Percentiles rank a stretch among this genome's conserved stretches.
Conservation (phyloP, 2,888 invertebrate species). For the Falcaria lacertinaria region DNA sequence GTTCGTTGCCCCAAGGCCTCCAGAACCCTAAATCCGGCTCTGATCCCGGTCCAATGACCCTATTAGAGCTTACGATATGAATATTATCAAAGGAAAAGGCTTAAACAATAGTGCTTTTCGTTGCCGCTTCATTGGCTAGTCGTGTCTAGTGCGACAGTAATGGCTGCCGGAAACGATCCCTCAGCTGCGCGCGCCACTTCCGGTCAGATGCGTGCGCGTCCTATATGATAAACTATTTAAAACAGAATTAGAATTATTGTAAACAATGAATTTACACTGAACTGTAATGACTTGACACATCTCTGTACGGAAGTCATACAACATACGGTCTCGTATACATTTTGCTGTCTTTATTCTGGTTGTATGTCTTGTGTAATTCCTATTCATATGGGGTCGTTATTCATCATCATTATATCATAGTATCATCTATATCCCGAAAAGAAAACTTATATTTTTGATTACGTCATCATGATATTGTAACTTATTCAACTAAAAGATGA, state of each 20-base stretch:
- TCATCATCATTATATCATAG: too few relatives aligned
- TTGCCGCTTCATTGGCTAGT: constrained; percentile 65
- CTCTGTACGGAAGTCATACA: background rate
- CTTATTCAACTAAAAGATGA: too few relatives aligned
- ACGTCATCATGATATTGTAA: too few relatives aligned
- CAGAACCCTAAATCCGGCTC: too few relatives aligned
- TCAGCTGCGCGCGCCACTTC: constrained; percentile 58
- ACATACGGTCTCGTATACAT: background rate
- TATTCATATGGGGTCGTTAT: too few relatives aligned
- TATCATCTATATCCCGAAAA: too few relatives aligned
- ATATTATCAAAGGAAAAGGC: constrained; percentile 45
- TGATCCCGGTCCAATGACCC: constrained; percentile 56
- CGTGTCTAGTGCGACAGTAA: constrained; percentile 45
- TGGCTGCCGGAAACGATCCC: constrained; percentile 58
- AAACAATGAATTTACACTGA: constrained; percentile 18
- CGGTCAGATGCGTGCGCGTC: constrained; percentile 61
- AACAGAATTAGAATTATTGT: constrained; percentile 43
- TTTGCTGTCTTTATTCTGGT: background rate
- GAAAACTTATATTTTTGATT: too few relatives aligned
- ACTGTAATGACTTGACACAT: background rate
- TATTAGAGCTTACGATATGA: constrained; percentile 23
- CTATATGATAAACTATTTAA: constrained; percentile 48
- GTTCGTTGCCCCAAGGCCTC: too few relatives aligned
- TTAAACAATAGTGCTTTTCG: constrained; percentile 57
- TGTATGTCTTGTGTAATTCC: too few relatives aligned